phyloP scores from a whole-genome alignment of 2,888 invertebrate genomes.

The Drosophila ezoana region DNA sequence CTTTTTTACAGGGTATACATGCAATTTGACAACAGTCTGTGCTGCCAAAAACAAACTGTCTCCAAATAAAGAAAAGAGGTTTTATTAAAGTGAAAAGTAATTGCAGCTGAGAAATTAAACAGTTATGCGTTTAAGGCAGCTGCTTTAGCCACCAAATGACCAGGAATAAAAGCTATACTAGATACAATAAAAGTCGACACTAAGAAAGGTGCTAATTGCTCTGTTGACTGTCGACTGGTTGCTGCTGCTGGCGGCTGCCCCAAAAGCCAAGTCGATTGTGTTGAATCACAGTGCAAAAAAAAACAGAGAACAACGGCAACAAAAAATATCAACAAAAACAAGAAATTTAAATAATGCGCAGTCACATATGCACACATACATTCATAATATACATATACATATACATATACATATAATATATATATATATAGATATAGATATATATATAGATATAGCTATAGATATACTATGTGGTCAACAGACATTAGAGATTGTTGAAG shows the following conservation, averaged over 20 bases:
- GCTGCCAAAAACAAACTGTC: slow-evolving; percentile 12
- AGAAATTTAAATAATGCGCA: not conserved
- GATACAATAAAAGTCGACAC: slow-evolving; percentile 10
- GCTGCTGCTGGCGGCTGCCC: slow-evolving; percentile 15
- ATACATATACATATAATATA: not conserved
- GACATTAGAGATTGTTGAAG: not conserved
- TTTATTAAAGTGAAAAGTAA: slow-evolving; percentile 35
- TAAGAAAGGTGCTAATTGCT: slow-evolving; percentile 37
- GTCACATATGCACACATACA: not conserved
- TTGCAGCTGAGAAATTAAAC: slow-evolving; percentile 22
- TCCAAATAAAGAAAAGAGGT: slow-evolving; percentile 11
- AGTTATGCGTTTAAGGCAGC: slow-evolving; percentile 20
- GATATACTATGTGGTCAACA: not conserved
- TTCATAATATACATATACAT: not conserved
- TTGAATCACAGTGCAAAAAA: slow-evolving; percentile 24
- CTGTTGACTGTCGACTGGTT: slow-evolving; percentile 22
- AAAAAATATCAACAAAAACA: not conserved
- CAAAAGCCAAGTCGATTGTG: slow-evolving; percentile 22
- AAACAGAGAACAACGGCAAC: not conserved
- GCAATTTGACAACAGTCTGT: slow-evolving; percentile 8
- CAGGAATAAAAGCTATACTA: not conserved
- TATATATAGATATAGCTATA: not conserved
- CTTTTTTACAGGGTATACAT: slow-evolving; percentile 23
- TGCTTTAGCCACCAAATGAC: slow-evolving; percentile 8
- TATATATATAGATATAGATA: not conserved